phyloP scores from a whole-genome alignment of 2,113 vertebrate genomes.

The Oreotrochilus melanogaster region DNA sequence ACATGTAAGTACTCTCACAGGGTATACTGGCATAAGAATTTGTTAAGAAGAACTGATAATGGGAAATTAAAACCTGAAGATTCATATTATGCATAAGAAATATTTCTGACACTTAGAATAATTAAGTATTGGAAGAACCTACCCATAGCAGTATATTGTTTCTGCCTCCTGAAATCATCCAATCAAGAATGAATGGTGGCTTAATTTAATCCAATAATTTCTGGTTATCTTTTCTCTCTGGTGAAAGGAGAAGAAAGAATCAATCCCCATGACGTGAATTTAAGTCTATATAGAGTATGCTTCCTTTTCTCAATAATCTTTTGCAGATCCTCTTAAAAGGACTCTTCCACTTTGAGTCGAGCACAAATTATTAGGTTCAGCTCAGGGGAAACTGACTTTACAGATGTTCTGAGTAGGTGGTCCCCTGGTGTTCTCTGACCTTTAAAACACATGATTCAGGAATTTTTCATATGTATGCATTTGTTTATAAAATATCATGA shows the following conservation, averaged over 20 bases:
- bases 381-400: conserved; percentile 6
- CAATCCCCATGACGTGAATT: background rate
- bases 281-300: conserved; percentile 28
- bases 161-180: background rate
- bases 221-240: background rate
- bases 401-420: conserved; percentile 60
- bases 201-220: background rate
- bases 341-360: conserved; percentile 36
- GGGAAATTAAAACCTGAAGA: background rate
- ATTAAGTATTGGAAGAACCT: background rate
- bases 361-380: conserved; percentile 27
- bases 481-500: conserved; percentile 52
- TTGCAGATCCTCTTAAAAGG: conserved; percentile 56
- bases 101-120: background rate
- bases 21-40: background rate
- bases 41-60: background rate
- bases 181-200: background rate
- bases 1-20: background rate
- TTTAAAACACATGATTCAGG: conserved; percentile 21
- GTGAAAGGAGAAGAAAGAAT: conserved; percentile 24
- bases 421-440: conserved; percentile 35
- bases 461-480: conserved; percentile 26
- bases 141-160: background rate
- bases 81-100: background rate
- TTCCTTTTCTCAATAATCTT: conserved; percentile 48